A percentile compares a stretch with the other conserved stretches of the same genome.
phyloP scores from a whole-genome alignment of 2,113 vertebrate species.

The Amblyopsis rosae region DNA sequence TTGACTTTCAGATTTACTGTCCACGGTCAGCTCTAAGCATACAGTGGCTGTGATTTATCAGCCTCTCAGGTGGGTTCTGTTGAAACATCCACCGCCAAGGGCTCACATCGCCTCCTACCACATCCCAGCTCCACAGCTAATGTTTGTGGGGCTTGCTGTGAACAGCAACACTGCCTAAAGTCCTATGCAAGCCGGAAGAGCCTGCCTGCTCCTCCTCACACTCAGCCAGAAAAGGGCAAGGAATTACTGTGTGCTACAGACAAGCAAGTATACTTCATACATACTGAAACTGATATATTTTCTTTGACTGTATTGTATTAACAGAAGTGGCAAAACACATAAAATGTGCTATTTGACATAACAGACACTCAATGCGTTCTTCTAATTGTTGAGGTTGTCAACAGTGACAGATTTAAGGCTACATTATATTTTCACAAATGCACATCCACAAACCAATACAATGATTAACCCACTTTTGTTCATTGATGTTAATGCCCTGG shows the following conservation, averaged over 20 bases:
- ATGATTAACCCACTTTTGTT: conserved; percentile 3
- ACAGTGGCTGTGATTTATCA: conserved; percentile 71
- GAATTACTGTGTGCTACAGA: conserved; percentile 22
- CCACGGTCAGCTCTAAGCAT: conserved; percentile 44
- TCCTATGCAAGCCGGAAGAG: conserved; percentile 18
- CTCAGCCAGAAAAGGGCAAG: conserved; percentile 33
- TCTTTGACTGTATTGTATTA: conserved; percentile 25
- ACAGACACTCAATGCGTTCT: conserved; percentile 37
- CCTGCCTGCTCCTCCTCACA: conserved; percentile 29
- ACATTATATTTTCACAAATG: conserved; percentile 33
- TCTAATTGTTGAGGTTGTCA: conserved; percentile 31
- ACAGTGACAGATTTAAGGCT: conserved; percentile 43
- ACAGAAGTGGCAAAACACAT: conserved; percentile 33
- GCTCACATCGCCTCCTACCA: conserved; percentile 50
- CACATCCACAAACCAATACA: conserved; percentile 9
- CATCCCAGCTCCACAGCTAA: conserved; percentile 41
- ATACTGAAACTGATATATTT: conserved; percentile 40
- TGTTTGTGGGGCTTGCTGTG: conserved; percentile 30
- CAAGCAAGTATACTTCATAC: conserved; percentile 20
- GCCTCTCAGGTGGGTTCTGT: conserved; percentile 69
- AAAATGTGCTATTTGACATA: conserved; percentile 51
- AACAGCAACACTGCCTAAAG: conserved; percentile 19
- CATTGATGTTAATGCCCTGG: not conserved
- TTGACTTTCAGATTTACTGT: conserved; percentile 79
- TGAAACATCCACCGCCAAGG: conserved; percentile 54